These are phyloP conservation scores for Arctopsyche grandis DNA, from an alignment of 1,140 invertebrate genomes.

Conservation along the genomic window DNA sequence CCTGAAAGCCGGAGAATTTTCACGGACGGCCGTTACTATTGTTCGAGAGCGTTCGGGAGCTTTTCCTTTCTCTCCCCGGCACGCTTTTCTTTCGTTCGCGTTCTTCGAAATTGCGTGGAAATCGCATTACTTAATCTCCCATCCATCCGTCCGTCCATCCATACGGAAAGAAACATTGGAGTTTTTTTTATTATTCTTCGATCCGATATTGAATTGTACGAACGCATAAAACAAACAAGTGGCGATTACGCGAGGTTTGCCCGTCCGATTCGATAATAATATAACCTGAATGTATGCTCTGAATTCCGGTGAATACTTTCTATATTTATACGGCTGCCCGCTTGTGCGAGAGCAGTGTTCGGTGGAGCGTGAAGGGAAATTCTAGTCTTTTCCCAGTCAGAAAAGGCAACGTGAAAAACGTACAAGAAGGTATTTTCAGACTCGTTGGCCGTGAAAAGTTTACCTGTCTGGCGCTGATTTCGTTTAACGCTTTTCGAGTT, in stretches of 20 bases:
- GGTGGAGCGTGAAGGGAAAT: neutral
- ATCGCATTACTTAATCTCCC: constrained; percentile 32
- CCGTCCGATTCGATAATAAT: too few relatives aligned
- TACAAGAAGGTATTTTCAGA: constrained; percentile 19
- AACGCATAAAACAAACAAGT: constrained; percentile 8
- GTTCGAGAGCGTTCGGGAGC: neutral
- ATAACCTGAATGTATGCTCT: too few relatives aligned
- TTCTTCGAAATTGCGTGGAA: constrained; percentile 31
- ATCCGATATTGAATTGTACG: constrained; percentile 6
- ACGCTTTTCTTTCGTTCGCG: constrained; percentile 13
- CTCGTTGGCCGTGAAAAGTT: constrained; percentile 36
- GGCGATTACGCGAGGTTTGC: neutral
- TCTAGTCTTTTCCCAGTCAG: constrained; percentile 1
- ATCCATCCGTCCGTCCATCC: neutral
- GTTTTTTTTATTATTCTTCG: neutral
- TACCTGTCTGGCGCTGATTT: constrained; percentile 39
- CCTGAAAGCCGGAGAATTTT: constrained; percentile 5
- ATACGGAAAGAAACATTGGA: neutral
- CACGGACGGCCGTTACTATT: constrained; percentile 6
- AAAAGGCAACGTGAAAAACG: constrained; percentile 2
- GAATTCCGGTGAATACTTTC: too few relatives aligned
- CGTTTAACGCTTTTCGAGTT: neutral
- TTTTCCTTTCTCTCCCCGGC: neutral
- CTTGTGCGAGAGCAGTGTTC: too few relatives aligned
- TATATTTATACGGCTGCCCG: neutral